phyloP scores from a whole-genome alignment of 2,113 vertebrate species.

The Orthonyx spaldingii region DNA sequence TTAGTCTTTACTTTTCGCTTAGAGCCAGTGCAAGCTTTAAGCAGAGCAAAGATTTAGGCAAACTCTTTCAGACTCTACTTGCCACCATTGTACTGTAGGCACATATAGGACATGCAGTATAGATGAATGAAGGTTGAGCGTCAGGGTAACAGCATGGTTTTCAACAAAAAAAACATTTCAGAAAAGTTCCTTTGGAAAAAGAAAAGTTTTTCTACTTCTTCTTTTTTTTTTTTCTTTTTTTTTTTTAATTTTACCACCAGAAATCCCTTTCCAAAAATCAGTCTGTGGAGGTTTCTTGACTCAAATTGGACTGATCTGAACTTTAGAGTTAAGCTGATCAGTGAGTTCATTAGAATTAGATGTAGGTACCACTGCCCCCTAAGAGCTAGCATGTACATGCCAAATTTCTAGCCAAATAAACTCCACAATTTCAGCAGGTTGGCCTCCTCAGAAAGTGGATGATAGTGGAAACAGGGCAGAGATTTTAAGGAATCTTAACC shows the following conservation, averaged over 20 bases:
- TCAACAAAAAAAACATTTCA: neutral
- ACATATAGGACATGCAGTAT: neutral
- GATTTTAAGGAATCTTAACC: neutral
- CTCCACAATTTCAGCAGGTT: neutral
- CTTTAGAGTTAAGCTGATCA: neutral
- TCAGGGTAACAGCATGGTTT: neutral
- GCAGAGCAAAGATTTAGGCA: neutral
- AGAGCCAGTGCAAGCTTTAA: neutral
- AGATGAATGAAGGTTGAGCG: neutral
- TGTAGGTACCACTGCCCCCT: too few relatives aligned
- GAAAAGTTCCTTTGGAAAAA: neutral
- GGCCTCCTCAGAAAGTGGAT: neutral
- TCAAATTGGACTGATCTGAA: neutral
- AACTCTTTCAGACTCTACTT: neutral
- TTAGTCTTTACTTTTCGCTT: neutral
- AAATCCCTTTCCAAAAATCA: neutral
- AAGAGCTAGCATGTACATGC: accelerated
- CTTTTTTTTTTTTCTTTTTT: neutral
- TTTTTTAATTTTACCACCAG: neutral
- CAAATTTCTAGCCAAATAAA: neutral
- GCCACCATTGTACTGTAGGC: neutral
- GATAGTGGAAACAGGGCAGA: neutral
- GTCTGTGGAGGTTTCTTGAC: neutral
- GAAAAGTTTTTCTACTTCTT: neutral
- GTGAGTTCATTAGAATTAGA: neutral